A percentile compares a stretch with the other conserved stretches of the same genome.
These are phyloP conservation scores for Phytoseiulus persimilis DNA, from an alignment of 2,888 invertebrate genomes.

Conservation along the genomic window DNA sequence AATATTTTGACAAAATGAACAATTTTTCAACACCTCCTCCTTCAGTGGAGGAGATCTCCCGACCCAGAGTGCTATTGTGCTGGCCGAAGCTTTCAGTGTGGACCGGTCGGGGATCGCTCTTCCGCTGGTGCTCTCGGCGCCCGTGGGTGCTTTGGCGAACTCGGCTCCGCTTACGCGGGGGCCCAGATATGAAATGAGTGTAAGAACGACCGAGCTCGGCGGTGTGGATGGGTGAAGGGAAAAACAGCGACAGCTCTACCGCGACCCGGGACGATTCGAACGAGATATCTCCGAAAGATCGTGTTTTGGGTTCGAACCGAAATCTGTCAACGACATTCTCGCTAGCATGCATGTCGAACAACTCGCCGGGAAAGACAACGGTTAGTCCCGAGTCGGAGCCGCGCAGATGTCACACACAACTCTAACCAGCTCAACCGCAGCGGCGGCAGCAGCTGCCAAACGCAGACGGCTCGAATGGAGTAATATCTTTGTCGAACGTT, in stretches of 20 bases:
- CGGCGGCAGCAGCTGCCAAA: background rate
- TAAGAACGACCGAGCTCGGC: background rate
- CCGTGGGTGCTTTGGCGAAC: background rate
- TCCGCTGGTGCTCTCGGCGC: background rate
- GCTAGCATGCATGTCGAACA: too few relatives aligned
- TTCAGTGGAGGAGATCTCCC: background rate
- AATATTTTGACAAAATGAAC: conserved; percentile 39
- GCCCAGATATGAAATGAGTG: background rate
- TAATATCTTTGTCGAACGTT: conserved; percentile 5
- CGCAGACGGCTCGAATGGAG: background rate
- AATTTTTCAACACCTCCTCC: conserved; percentile 36
- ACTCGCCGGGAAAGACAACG: too few relatives aligned
- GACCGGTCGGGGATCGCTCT: background rate
- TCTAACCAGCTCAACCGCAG: background rate
- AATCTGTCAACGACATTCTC: too few relatives aligned
- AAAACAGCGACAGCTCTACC: background rate
- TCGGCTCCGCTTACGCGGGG: background rate
- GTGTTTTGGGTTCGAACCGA: too few relatives aligned
- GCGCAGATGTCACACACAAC: background rate
- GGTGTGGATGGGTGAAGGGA: background rate
- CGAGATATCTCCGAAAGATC: background rate
- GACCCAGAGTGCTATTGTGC: background rate
- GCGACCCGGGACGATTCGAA: background rate
- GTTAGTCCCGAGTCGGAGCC: background rate
- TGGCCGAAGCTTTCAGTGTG: background rate